Evolutionary conservation across 2,888 invertebrate species (phyloP).

Genomic region (Dicranocentrus wangi): DNA sequence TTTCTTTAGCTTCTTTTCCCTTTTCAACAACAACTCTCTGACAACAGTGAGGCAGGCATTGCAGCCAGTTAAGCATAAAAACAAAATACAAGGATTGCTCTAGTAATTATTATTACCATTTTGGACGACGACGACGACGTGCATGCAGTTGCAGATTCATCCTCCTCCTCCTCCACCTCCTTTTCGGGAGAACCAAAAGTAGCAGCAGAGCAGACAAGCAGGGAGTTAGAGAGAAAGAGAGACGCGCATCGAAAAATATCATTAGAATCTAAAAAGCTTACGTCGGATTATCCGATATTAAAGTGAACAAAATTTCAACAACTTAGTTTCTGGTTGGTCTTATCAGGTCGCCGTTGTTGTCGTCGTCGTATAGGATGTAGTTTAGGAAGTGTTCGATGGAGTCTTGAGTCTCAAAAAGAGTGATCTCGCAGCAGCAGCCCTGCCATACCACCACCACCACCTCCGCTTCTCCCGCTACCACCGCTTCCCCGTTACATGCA

Average conservation of each 20-base stretch:
- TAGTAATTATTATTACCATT: conserved; percentile 39
- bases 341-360: not conserved
- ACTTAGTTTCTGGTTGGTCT: conserved; percentile 18
- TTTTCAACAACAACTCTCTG: not conserved
- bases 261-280: not conserved
- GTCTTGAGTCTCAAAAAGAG: too few relatives aligned
- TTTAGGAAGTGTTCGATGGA: too few relatives aligned
- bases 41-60: too few relatives aligned
- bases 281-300: not conserved
- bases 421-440: too few relatives aligned
- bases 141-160: not conserved
- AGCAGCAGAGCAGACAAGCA: not conserved
- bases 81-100: conserved; percentile 33
- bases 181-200: not conserved
- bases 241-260: not conserved
- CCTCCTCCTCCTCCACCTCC: not conserved
- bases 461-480: too few relatives aligned
- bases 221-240: not conserved
- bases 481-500: conserved; percentile 1
- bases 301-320: conserved; percentile 19
- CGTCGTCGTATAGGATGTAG: too few relatives aligned
- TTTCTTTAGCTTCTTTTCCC: not conserved
- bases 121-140: too few relatives aligned
- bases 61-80: conserved; percentile 7
- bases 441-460: too few relatives aligned